Percentiles rank a stretch among this genome's conserved stretches.
Conservation (phyloP, 2,113 vertebrate species). For the Anarrhichthys ocellatus region DNA sequence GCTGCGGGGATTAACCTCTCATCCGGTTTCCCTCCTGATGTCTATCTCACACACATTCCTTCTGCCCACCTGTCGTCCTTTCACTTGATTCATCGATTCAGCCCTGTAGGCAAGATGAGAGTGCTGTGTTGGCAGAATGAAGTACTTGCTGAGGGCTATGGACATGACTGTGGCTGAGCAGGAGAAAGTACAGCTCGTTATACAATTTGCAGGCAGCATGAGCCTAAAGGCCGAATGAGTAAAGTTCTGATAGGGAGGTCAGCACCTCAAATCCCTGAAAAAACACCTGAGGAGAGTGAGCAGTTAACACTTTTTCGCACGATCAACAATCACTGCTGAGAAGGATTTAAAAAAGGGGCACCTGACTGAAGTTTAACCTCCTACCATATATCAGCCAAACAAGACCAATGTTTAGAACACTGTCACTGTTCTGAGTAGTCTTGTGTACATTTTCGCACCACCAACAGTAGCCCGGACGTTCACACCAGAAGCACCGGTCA, state of each 20-base stretch:
- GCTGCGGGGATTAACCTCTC: slow-evolving; percentile 57
- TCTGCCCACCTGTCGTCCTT: slow-evolving; percentile 48
- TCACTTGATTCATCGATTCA: slow-evolving; percentile 78
- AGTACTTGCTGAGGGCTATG: slow-evolving; percentile 59
- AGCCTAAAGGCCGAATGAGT: slow-evolving; percentile 41
- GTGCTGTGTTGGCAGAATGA: slow-evolving; percentile 44
- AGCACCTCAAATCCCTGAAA: slow-evolving; percentile 36
- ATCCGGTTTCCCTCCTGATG: slow-evolving; percentile 48
- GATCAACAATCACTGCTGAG: slow-evolving; percentile 25
- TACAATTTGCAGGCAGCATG: slow-evolving; percentile 49
- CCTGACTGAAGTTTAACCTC: slow-evolving; percentile 17
- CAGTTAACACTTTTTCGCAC: slow-evolving; percentile 13
- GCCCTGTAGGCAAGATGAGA: slow-evolving; percentile 66
- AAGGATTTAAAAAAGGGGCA: slow-evolving; percentile 23
- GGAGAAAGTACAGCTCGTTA: slow-evolving; percentile 68
- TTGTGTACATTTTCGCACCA: neutral
- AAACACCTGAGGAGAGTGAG: slow-evolving; percentile 23
- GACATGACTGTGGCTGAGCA: slow-evolving; percentile 59
- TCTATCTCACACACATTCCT: slow-evolving; percentile 30
- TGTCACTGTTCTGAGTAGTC: neutral
- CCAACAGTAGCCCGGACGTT: too few species aligned
- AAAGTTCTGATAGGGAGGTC: slow-evolving; percentile 31
- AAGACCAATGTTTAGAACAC: neutral
- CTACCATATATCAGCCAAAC: neutral
- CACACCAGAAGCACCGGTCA: neutral